Evolutionary conservation across 1,140 invertebrate genomes (phyloP).

Genomic region (Bradynema listronoti): DNA sequence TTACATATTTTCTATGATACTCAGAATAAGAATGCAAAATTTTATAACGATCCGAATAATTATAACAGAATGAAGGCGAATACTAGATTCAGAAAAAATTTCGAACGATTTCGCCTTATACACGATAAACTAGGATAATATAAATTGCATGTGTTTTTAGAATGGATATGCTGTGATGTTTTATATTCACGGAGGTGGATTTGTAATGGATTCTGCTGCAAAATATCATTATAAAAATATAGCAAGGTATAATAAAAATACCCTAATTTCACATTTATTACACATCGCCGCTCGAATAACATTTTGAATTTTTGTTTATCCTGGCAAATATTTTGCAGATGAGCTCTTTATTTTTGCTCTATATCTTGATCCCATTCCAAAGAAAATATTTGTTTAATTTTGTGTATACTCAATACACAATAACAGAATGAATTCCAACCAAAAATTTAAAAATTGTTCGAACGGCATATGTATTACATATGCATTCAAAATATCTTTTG

Average conservation of each 20-base stretch:
- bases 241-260: conserved; percentile 11
- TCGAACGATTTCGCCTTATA: too few relatives aligned
- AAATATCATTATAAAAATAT: conserved; percentile 82
- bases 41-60: too few relatives aligned
- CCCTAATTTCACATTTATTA: too few relatives aligned
- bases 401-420: neutral
- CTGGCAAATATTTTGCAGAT: too few relatives aligned
- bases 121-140: neutral
- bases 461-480: neutral
- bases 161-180: conserved; percentile 74
- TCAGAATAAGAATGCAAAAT: too few relatives aligned
- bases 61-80: too few relatives aligned
- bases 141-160: neutral
- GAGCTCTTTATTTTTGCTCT: too few relatives aligned
- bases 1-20: too few relatives aligned
- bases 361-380: too few relatives aligned
- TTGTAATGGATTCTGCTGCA: conserved; percentile 83
- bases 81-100: too few relatives aligned
- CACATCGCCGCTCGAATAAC: too few relatives aligned
- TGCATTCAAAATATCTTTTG: neutral
- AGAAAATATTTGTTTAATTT: neutral
- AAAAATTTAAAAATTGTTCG: neutral
- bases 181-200: conserved; percentile 92
- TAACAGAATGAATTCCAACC: neutral
- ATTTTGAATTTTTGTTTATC: too few relatives aligned